Conservation (phyloP, 2,888 invertebrate genomes). For the Ichneumon xanthorius region DNA sequence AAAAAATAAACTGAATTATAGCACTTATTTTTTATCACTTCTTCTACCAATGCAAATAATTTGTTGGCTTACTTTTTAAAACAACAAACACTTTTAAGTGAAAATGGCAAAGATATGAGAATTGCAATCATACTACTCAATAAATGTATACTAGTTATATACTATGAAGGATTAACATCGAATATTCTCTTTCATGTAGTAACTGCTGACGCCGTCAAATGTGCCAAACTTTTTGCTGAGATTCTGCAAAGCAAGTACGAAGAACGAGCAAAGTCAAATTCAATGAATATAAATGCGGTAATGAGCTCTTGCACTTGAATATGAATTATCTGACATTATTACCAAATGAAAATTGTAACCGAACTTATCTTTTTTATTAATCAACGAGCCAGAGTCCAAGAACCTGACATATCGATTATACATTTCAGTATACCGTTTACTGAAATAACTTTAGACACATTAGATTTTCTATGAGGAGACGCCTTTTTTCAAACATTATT, state of each 20-base stretch:
- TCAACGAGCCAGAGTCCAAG: neutral
- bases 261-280: slow-evolving; percentile 5
- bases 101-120: no score
- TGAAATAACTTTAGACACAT: neutral
- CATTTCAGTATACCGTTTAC: neutral
- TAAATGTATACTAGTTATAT: no score
- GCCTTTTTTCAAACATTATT: neutral
- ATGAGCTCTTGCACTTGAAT: neutral
- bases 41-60: no score
- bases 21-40: no score
- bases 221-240: slow-evolving; percentile 7
- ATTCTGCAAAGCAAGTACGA: slow-evolving; percentile 1
- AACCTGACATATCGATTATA: neutral
- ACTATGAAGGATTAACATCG: no score
- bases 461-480: neutral
- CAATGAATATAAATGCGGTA: slow-evolving; percentile 17
- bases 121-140: no score
- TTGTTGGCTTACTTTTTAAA: no score
- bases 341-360: neutral
- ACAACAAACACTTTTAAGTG: no score
- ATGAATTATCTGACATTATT: neutral
- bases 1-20: no score
- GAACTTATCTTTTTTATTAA: neutral
- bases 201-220: slow-evolving; percentile 6
- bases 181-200: neutral